Percentiles rank a stretch among this genome's conserved stretches.
These are phyloP conservation scores for Tiaroga cobitis DNA, from an alignment of 2,797 vertebrate genomes.

Conservation along the genomic window DNA sequence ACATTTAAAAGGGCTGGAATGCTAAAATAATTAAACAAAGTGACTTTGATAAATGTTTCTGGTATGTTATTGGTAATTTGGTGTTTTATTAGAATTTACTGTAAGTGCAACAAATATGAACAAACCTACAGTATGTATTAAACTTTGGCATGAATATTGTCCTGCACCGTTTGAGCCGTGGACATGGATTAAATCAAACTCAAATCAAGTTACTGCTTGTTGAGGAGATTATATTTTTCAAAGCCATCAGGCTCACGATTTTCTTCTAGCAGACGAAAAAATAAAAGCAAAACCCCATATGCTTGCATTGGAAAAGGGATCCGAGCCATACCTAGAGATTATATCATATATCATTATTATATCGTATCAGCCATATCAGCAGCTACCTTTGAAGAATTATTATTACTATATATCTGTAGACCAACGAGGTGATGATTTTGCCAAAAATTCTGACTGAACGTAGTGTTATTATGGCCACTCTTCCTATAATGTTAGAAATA, in stretches of 20 bases:
- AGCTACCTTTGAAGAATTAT: background rate
- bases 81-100: background rate
- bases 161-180: background rate
- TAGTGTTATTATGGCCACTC: background rate
- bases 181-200: background rate
- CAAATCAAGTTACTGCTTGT: background rate
- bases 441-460: background rate
- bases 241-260: background rate
- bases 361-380: background rate
- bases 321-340: background rate
- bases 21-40: conserved; percentile 14
- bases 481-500: background rate
- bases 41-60: conserved; percentile 16
- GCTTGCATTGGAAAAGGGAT: background rate
- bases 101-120: background rate
- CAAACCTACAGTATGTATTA: background rate
- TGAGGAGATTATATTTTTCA: background rate
- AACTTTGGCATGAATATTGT: background rate
- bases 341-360: too few relatives aligned
- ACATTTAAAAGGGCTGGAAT: background rate
- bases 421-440: background rate
- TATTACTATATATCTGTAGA: background rate
- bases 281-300: background rate
- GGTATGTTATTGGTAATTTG: background rate
- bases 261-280: background rate